Base-by-base conservation (phyloP, 2,797 vertebrate species). In the Chiroxiphia lanceolata region DNA sequence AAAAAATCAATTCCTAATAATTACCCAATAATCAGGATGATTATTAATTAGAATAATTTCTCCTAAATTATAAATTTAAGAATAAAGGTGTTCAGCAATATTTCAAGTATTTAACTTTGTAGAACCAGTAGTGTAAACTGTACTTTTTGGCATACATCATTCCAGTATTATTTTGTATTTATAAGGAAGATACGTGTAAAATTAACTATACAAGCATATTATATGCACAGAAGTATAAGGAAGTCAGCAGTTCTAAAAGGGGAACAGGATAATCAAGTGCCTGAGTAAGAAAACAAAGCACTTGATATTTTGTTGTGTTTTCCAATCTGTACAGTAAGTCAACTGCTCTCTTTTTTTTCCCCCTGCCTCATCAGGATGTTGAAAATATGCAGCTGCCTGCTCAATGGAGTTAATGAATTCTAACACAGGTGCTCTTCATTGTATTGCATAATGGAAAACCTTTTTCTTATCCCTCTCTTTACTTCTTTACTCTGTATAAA, bases 381-480 rank as follows among this genome's bases (percentile, higher is more conserved):
- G 53, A 47, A 87, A 68, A 89, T 79, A 71, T 44, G 76, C 85
- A 96, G 48, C 63, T 90, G 59, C 70, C 89, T 87, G 34, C 54
- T 89, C 88, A 94, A 33, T 71, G 17, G 63, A 93, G 53, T 65
- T 42, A 94, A 91, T 89, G 50, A 80, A 95, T 97, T 87, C 69
- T 56, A 83, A 42, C 45, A 82, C 42, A 83, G 89, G 74, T 97
- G 61, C 26, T 92, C 42, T 64, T 81, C 45, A 82, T 88, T 84
- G 34, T 71, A 87, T 57, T 79, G 53, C 16, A 47, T 53, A 82
- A 94, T 75, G 4, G 16, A 91, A 77, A 40, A 10, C 4, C 11
- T 65, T 68, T 80, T 25, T 57, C 15, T 60, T 19, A 15, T 61
- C 34, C 25, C 20, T 65, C 33, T 54, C 76, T 83, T 64, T 51